Evolutionary conservation across 2,888 invertebrate species (phyloP), one percentile per base, ranked within the genome.

Genomic region (Magallana nippona): DNA sequence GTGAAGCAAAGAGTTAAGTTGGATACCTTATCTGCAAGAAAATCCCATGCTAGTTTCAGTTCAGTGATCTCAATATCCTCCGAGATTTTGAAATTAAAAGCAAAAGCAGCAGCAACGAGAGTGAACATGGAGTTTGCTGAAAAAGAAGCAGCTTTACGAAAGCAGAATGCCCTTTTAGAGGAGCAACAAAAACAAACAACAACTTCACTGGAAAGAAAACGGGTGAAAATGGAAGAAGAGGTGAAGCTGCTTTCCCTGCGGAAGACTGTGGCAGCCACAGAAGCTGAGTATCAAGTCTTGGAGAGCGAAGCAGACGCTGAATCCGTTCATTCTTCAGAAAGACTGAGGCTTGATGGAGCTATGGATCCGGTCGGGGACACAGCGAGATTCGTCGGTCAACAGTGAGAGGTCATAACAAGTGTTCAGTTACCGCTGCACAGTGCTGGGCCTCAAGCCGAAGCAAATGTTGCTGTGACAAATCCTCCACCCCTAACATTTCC

Each of bases 81-180:
- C 44, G 44, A 44, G 44, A 44, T 44, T 44, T 44, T 44, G 44
- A 44, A 44, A 44, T 44, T 44, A 8, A 44, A 44, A 8, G 62
- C 62, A 11, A 63, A 63, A 63, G 62, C 62, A 63, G 62, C n/a
- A 11, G 62, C 62, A 19, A 22, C 62, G 19, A 63, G 22, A 63
- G 62, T 63, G 2, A 17, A 22, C n/a, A n/a, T 63, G 19, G 62
- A 63, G 19, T 63, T 19, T 10, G 19, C 22, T 11, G 5, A 63
- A 63, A n/a, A 63, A 63, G 62, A 63, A 22, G 11, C 62, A 63
- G n/a, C 62, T 11, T 63, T 63, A 27, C 62, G n/a, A 22, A 63
- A 63, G 22, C 19, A 63, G 10, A n/a, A 63, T 11, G 62, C 62
- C 11, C 19, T 22, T 19, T 19, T 63, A 11, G 19, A n/a, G 11